A percentile compares a stretch with the other conserved stretches of the same genome.
Conservation (phyloP, 2,113 vertebrate species). For the Carassius auratus region DNA sequence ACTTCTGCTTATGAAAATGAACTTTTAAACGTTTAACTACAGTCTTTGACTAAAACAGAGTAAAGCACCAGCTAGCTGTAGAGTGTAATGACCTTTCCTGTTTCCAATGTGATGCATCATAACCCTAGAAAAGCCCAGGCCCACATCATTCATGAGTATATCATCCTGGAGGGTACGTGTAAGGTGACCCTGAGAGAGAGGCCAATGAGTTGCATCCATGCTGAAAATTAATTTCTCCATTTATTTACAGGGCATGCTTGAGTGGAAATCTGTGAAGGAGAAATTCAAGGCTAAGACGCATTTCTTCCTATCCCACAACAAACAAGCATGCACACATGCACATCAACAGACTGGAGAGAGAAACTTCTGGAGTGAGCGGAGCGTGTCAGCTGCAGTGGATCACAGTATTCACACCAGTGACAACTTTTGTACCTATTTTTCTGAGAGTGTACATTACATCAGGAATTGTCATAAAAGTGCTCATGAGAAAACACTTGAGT, state of each 20-base stretch:
- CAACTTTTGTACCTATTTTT: too few species aligned
- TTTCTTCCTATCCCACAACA: slow-evolving; percentile 2
- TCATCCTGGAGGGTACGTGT: slow-evolving; percentile 19
- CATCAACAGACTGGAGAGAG: background rate
- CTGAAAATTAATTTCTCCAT: slow-evolving; percentile 59
- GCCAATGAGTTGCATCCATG: slow-evolving; percentile 48
- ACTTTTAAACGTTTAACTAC: background rate
- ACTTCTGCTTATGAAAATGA: too few species aligned
- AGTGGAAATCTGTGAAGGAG: slow-evolving; percentile 49
- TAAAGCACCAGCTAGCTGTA: background rate
- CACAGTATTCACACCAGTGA: slow-evolving; percentile 76
- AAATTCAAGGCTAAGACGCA: slow-evolving; percentile 51
- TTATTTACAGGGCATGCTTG: slow-evolving; percentile 55
- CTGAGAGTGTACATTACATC: slow-evolving; percentile 77
- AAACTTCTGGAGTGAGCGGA: slow-evolving; percentile 63
- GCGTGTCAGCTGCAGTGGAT: slow-evolving; percentile 79
- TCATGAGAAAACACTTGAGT: slow-evolving; percentile 77
- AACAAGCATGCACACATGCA: background rate
- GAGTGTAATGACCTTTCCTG: slow-evolving; percentile 16
- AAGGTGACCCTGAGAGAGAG: slow-evolving; percentile 50
- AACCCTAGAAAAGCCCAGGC: slow-evolving; percentile 12
- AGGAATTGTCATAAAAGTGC: slow-evolving; percentile 81
- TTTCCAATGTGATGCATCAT: slow-evolving; percentile 10
- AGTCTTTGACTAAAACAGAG: background rate
- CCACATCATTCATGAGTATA: slow-evolving; percentile 31